Percentiles rank a stretch among this genome's conserved stretches.
phyloP scores from a whole-genome alignment of 2,797 vertebrate genomes.

The Florisuga fusca region DNA sequence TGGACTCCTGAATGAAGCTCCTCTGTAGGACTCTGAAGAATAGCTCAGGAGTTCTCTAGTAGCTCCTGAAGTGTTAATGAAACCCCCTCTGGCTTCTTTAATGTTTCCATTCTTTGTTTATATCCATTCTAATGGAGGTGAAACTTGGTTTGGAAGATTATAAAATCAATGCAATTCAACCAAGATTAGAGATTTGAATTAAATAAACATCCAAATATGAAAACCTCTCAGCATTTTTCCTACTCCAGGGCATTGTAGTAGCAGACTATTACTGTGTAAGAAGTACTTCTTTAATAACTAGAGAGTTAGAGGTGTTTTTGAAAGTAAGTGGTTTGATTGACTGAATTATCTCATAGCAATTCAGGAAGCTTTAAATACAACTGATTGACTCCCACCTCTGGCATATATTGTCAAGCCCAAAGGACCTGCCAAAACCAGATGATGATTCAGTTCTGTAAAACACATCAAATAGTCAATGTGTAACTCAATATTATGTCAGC shows the following conservation, averaged over 20 bases:
- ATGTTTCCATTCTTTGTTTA: not conserved
- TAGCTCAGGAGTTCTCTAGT: not conserved
- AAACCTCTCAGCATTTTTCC: not conserved
- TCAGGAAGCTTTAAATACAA: not conserved
- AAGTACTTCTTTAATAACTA: not conserved
- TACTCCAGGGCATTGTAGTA: not conserved
- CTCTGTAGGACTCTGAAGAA: not conserved
- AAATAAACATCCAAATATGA: not conserved
- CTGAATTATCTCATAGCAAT: not conserved
- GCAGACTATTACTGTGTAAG: not conserved
- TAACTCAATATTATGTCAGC: constrained; percentile 48
- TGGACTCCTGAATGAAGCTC: not conserved
- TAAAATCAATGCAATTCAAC: not conserved
- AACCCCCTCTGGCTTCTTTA: not conserved
- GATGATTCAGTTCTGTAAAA: not conserved
- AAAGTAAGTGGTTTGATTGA: constrained; percentile 5
- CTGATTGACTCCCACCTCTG: not conserved
- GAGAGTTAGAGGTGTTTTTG: not conserved
- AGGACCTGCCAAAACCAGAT: constrained; percentile 32
- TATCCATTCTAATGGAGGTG: not conserved
- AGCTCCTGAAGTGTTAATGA: not conserved
- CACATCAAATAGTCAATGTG: not conserved
- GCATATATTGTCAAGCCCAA: not conserved
- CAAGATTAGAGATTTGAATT: not conserved
- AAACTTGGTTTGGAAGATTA: not conserved